These are phyloP conservation scores for Bucco capensis DNA, from an alignment of 2,113 vertebrate genomes.

Conservation along the genomic window DNA sequence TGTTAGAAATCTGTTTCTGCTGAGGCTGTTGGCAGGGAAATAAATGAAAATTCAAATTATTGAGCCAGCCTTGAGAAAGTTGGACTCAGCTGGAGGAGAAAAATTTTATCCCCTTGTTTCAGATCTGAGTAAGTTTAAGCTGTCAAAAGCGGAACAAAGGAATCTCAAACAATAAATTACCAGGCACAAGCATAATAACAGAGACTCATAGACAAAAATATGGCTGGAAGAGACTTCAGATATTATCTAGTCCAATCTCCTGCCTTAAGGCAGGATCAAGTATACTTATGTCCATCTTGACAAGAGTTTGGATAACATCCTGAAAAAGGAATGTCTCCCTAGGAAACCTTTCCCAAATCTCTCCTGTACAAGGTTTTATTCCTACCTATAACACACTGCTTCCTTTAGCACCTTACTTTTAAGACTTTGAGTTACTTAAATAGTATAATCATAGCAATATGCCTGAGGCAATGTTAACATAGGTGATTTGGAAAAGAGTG, in stretches of 20 bases:
- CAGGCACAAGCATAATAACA: neutral
- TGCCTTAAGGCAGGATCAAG: neutral
- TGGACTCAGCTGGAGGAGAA: neutral
- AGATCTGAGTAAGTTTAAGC: neutral
- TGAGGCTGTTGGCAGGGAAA: neutral
- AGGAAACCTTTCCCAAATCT: neutral
- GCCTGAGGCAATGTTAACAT: neutral
- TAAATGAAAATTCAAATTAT: neutral
- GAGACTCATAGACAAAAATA: neutral
- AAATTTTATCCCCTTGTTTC: neutral
- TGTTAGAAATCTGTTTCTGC: constrained; percentile 7
- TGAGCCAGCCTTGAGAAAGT: neutral
- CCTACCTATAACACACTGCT: neutral
- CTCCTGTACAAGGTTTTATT: neutral
- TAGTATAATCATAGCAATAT: neutral
- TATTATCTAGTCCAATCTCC: neutral
- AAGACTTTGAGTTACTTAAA: neutral
- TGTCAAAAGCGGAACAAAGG: constrained; percentile 12
- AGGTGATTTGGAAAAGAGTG: neutral
- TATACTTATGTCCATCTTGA: neutral
- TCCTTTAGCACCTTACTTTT: neutral
- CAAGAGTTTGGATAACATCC: neutral
- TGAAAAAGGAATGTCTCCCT: neutral
- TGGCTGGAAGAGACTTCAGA: neutral
- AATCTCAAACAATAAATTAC: constrained; percentile 22